A percentile compares a stretch with the other conserved stretches of the same genome.
phyloP scores from a whole-genome alignment of 2,113 vertebrate species.

The Salvator merianae region DNA sequence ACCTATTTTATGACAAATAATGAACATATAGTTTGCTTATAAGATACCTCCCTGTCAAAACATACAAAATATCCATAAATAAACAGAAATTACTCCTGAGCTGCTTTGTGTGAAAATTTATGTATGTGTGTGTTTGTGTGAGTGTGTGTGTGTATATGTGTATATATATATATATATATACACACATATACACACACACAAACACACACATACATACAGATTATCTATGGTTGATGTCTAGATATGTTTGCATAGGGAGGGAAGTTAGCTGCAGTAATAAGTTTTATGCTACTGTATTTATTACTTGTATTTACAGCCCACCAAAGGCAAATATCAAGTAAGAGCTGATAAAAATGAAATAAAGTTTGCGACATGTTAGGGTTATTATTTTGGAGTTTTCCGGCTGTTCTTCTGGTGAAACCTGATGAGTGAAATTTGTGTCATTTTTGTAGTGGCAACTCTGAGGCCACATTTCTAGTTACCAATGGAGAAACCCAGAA shows the following conservation, averaged over 20 bases:
- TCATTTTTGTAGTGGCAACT: neutral
- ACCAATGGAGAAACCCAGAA: no score
- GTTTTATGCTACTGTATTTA: no score
- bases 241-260: neutral
- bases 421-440: neutral
- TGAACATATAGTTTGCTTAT: constrained; percentile 7
- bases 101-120: no score
- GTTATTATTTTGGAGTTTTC: neutral
- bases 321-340: neutral
- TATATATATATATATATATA: no score
- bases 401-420: neutral
- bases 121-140: no score
- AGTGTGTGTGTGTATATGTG: no score
- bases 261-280: neutral
- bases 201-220: constrained; percentile 17
- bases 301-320: no score
- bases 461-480: neutral
- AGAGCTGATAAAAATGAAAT: neutral
- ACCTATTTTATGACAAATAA: neutral
- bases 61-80: neutral
- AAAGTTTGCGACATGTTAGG: neutral
- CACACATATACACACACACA: no score
- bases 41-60: neutral
- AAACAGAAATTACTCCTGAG: neutral
- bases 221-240: neutral